phyloP scores from a whole-genome alignment of 2,888 invertebrate species.

The Chloroclystis v-ata region DNA sequence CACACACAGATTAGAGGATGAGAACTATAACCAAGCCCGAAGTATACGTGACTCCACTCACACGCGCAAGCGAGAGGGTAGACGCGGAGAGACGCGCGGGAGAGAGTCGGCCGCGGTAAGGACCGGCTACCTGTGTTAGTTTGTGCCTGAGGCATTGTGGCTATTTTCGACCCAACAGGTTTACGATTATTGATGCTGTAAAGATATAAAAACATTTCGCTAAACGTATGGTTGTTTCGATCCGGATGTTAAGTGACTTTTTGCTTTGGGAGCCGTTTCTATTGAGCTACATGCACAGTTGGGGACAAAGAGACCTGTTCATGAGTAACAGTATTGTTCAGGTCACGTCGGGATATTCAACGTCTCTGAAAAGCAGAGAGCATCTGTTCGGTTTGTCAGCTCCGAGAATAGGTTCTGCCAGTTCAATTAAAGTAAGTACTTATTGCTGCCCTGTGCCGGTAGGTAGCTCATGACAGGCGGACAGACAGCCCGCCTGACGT shows the following conservation, averaged over 20 bases:
- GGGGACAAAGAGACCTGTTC: background rate
- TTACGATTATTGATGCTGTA: constrained; percentile 7
- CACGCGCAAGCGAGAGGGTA: constrained; percentile 3
- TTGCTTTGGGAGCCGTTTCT: background rate
- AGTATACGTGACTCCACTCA: constrained; percentile 17
- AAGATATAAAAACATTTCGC: constrained; percentile 6
- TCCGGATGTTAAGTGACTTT: constrained; percentile 9
- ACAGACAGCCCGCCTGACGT: too few species aligned
- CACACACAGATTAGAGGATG: too few species aligned
- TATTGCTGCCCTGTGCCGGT: too few species aligned
- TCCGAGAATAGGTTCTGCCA: too few species aligned
- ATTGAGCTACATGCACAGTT: background rate
- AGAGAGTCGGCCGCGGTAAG: constrained; percentile 13
- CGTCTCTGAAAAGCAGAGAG: too few species aligned
- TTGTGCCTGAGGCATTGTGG: constrained; percentile 7
- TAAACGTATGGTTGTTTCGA: background rate
- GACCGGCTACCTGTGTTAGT: constrained; percentile 18
- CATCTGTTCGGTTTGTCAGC: too few species aligned
- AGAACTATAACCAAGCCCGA: constrained; percentile 12
- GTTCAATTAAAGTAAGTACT: too few species aligned
- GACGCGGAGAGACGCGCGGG: background rate
- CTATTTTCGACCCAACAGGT: constrained; percentile 15
- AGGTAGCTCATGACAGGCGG: too few species aligned
- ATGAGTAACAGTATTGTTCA: background rate
- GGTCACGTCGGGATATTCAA: background rate